Base-by-base conservation (phyloP, 2,797 vertebrate genomes). In the Neomorphus geoffroyi region DNA sequence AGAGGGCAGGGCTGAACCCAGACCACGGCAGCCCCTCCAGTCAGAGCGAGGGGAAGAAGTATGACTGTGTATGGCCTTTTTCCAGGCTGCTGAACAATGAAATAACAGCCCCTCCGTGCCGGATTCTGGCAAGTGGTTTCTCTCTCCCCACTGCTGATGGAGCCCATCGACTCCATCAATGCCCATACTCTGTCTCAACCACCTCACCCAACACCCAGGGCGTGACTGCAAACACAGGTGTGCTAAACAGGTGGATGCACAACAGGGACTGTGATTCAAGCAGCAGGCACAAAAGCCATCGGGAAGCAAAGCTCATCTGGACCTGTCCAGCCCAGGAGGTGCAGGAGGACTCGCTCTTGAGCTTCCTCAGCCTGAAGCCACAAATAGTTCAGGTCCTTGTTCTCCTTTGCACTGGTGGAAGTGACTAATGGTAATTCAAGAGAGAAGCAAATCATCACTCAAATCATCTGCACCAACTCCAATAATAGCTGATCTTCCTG, bases 401-500 rank as follows among this genome's bases (percentile, higher is more conserved):
- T 79, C 88, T 90, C 64, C 64, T 57, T 73, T 48, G 46, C 9
- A 13, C 67, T 83, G 50, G 17, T 73, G 74, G 75, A 90, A 89
- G 71, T 64, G 86, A 90, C 71, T 93, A 93, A 88, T 77, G 77
- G 70, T 50, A 57, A 46, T 87, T 93, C 51, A 74, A 83, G 83
- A 87, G 72, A 80, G 84, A 57, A 88, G 92, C 80, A 92, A 81
- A 88, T 93, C 71, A 45, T 83, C 23, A 13, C 65, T 57, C 54
- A 6, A 54, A 89, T 94, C 84, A 84, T 84, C 83, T 58, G 58
- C 77, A 81, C 62, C 48, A 23, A 28, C 70, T 93, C 94, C 88
- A 91, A 70, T 84, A 92, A 87, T 67, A 93, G 89, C 93, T 53
- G 85, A 85, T 91, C 74, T 79, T 50, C 80, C 80, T 30, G 50